Conservation (phyloP, 2,113 vertebrate species). For the Opisthocomus hoazin region DNA sequence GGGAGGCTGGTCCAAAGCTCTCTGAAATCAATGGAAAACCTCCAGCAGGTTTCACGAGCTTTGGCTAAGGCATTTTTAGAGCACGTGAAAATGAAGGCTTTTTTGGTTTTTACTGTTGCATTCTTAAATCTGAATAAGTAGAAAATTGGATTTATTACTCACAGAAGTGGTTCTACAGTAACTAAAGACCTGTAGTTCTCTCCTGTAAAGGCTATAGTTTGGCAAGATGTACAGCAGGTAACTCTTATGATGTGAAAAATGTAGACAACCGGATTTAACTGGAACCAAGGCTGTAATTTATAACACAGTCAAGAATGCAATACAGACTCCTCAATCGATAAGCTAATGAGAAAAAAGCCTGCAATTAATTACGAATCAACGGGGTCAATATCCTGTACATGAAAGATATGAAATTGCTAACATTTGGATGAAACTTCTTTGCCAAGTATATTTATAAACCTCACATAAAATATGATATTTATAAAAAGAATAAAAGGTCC, state of each 20-base stretch:
- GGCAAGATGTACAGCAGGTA: conserved; percentile 23
- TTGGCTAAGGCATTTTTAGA: not conserved
- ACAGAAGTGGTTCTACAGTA: not conserved
- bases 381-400: conserved; percentile 31
- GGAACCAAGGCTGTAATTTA: conserved; percentile 4
- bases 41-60: not conserved
- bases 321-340: conserved; percentile 30
- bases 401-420: conserved; percentile 36
- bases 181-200: not conserved
- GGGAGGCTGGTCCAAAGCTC: not conserved
- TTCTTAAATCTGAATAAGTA: conserved; percentile 7
- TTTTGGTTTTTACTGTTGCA: not conserved
- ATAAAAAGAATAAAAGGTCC: conserved; percentile 17
- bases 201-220: not conserved
- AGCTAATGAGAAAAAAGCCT: conserved; percentile 40
- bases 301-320: conserved; percentile 17
- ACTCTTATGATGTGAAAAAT: conserved; percentile 31
- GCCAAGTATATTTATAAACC: conserved; percentile 47
- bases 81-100: not conserved
- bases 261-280: not conserved
- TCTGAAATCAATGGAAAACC: not conserved
- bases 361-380: conserved; percentile 57
- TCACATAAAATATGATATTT: not conserved
- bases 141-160: conserved; percentile 9
- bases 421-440: conserved; percentile 26